These are phyloP conservation scores for Margarornis squamiger DNA, from an alignment of 2,797 vertebrate genomes.

Conservation along the genomic window DNA sequence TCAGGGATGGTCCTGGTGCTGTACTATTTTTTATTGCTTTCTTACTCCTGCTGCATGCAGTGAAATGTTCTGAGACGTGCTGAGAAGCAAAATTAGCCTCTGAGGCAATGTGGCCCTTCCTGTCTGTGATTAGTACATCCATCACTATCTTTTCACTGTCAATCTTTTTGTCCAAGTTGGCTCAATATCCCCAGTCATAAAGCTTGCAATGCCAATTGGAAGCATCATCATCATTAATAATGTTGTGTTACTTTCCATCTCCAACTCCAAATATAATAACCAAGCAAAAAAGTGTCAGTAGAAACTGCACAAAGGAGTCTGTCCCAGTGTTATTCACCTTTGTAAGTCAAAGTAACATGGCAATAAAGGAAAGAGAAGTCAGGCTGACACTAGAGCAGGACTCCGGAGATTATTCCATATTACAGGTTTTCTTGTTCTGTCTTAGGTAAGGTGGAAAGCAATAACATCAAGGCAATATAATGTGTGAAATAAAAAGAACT, in stretches of 20 bases:
- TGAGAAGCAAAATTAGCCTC: background rate
- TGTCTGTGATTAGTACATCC: background rate
- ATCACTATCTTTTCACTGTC: background rate
- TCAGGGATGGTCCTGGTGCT: background rate
- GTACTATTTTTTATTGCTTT: background rate
- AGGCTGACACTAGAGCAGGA: background rate
- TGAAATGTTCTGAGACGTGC: background rate
- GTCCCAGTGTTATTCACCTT: background rate
- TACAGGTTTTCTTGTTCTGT: background rate
- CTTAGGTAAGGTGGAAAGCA: background rate
- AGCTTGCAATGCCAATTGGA: background rate
- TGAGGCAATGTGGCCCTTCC: background rate
- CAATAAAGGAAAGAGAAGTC: background rate
- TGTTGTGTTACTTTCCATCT: background rate
- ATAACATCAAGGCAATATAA: background rate
- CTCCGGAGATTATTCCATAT: background rate
- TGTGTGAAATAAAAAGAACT: background rate
- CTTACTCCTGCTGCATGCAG: background rate
- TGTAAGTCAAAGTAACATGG: background rate
- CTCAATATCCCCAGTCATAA: background rate
- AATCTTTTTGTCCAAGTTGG: background rate
- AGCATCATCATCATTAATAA: background rate
- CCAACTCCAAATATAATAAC: background rate
- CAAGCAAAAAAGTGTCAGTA: background rate
- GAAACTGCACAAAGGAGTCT: background rate